phyloP scores from a whole-genome alignment of 1,140 invertebrate genomes.

The Bombus soroeensis region DNA sequence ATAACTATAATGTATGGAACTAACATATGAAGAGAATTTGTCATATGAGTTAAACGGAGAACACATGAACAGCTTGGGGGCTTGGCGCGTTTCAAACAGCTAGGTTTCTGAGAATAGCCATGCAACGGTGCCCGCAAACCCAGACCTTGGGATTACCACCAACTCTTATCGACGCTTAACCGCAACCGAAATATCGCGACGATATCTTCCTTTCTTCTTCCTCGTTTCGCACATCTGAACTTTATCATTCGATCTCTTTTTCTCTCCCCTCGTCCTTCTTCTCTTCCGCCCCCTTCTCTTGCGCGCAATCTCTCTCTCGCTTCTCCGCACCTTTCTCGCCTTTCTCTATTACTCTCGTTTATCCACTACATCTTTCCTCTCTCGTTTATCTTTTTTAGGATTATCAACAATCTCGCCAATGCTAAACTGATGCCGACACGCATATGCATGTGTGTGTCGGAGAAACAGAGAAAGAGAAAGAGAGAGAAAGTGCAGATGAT shows the following conservation, averaged over 20 bases:
- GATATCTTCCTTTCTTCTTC: slow-evolving; percentile 32
- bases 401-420: not conserved
- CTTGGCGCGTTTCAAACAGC: not conserved
- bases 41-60: not conserved
- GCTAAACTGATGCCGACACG: not conserved
- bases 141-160: slow-evolving; percentile 15
- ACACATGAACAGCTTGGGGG: not conserved
- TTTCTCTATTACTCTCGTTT: not conserved
- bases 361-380: not conserved
- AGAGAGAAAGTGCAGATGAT: not conserved
- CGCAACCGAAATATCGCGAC: slow-evolving; percentile 41
- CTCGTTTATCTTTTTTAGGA: not conserved
- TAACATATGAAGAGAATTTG: not conserved
- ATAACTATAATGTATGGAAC: not conserved
- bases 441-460: too few species aligned
- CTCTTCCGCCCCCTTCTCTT: not conserved
- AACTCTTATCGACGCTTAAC: slow-evolving; percentile 32
- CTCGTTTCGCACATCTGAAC: not conserved
- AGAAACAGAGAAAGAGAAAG: not conserved
- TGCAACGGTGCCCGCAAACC: slow-evolving; percentile 3
- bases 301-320: not conserved
- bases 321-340: not conserved
- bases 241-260: not conserved
- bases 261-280: not conserved
- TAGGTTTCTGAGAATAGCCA: not conserved